These are phyloP conservation scores for Apomyelois bistriatella DNA, from an alignment of 2,888 invertebrate species.

Conservation along the genomic window DNA sequence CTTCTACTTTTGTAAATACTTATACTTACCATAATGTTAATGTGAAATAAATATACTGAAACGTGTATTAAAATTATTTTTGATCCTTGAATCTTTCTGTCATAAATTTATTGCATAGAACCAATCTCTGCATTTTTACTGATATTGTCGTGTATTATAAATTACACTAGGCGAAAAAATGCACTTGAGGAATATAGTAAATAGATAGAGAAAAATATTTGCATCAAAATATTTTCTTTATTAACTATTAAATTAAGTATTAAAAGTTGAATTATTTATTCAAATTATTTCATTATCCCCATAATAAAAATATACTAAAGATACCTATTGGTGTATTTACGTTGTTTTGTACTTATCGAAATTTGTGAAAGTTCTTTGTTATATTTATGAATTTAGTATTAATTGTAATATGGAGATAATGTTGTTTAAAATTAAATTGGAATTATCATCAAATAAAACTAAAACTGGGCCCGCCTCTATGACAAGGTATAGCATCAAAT, in stretches of 20 bases:
- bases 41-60: slow-evolving; percentile 21
- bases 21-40: slow-evolving; percentile 22
- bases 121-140: too few relatives aligned
- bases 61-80: neutral
- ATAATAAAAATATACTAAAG: slow-evolving; percentile 1
- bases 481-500: slow-evolving; percentile 6
- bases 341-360: too few relatives aligned
- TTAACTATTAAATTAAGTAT: slow-evolving; percentile 9
- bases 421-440: neutral
- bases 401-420: neutral
- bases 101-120: too few relatives aligned
- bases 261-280: slow-evolving; percentile 9
- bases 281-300: slow-evolving; percentile 1
- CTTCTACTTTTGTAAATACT: slow-evolving; percentile 25
- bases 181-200: neutral
- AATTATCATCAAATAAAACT: slow-evolving; percentile 8
- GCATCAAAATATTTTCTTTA: slow-evolving; percentile 10
- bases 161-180: too few relatives aligned
- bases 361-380: neutral
- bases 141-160: too few relatives aligned
- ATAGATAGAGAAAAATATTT: neutral
- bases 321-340: neutral
- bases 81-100: neutral
- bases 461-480: slow-evolving; percentile 11
- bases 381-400: neutral